These are phyloP conservation scores for Mormyrus iriodes DNA, from an alignment of 2,113 vertebrate species.

Conservation along the genomic window DNA sequence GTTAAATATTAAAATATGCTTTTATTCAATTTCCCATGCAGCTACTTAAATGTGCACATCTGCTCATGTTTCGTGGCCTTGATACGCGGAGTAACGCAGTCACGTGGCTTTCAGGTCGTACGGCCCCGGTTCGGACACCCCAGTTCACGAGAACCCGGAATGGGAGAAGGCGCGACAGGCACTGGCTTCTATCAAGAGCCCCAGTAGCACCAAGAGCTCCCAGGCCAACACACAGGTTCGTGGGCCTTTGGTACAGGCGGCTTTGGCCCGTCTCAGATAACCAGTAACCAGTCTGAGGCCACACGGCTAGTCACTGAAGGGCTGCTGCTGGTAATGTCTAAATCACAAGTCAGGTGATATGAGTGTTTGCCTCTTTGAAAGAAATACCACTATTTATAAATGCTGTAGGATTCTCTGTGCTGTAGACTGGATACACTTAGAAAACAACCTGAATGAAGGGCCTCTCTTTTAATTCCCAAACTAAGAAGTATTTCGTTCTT, in stretches of 20 bases:
- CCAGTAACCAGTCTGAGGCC: neutral
- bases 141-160: slow-evolving; percentile 82
- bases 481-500: neutral
- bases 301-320: neutral
- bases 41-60: neutral
- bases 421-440: neutral
- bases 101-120: slow-evolving; percentile 49
- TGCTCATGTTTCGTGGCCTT: neutral
- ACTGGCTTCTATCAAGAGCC: slow-evolving; percentile 64
- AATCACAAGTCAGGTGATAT: neutral
- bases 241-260: neutral
- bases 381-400: neutral
- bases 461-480: neutral
- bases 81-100: neutral
- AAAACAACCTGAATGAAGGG: neutral
- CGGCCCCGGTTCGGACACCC: slow-evolving; percentile 53
- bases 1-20: too few species aligned
- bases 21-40: neutral
- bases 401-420: neutral
- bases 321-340: neutral
- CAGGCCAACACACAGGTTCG: slow-evolving; percentile 50
- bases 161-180: slow-evolving; percentile 88
- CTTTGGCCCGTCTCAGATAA: neutral
- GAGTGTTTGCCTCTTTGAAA: neutral
- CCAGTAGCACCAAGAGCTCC: slow-evolving; percentile 46